A percentile compares a stretch with the other conserved stretches of the same genome.
phyloP scores from a whole-genome alignment of 2,888 invertebrate genomes.

The Leucoma salicis region DNA sequence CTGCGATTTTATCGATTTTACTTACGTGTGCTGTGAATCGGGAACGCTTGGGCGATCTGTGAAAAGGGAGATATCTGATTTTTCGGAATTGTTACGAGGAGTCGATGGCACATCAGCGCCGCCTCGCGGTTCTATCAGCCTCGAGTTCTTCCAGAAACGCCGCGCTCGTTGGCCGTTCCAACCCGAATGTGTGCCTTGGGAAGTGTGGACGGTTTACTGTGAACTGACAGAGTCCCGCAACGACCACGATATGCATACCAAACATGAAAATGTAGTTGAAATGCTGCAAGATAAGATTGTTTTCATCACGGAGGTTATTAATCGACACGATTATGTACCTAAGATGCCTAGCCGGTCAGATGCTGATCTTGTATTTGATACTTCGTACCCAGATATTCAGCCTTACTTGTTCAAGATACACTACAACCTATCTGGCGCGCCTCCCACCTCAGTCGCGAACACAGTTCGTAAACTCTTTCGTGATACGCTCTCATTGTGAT shows the following conservation, averaged over 20 bases:
- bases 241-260: slow-evolving; percentile 93
- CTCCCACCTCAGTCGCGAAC: slow-evolving; percentile 91
- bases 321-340: slow-evolving; percentile 97
- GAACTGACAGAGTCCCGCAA: slow-evolving; percentile 92
- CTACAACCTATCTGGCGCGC: slow-evolving; percentile 90
- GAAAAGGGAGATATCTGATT: slow-evolving; percentile 88
- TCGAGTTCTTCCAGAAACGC: slow-evolving; percentile 97
- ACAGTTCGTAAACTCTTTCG: slow-evolving; percentile 95
- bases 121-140: slow-evolving; percentile 92
- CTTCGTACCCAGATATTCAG: slow-evolving; percentile 95
- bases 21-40: slow-evolving; percentile 97
- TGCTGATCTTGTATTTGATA: slow-evolving; percentile 96
- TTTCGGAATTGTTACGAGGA: slow-evolving; percentile 89
- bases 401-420: slow-evolving; percentile 98
- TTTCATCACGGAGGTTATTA: slow-evolving; percentile 97
- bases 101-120: slow-evolving; percentile 83
- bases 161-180: slow-evolving; percentile 95
- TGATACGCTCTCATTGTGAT: slow-evolving; percentile 91
- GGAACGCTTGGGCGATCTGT: slow-evolving; percentile 87
- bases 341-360: slow-evolving; percentile 97
- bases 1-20: slow-evolving; percentile 98
- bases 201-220: slow-evolving; percentile 97
- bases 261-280: slow-evolving; percentile 93
- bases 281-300: slow-evolving; percentile 95
- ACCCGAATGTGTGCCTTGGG: slow-evolving; percentile 97